phyloP scores from a whole-genome alignment of 2,113 vertebrate genomes.

The Gallinago paraguaiae region DNA sequence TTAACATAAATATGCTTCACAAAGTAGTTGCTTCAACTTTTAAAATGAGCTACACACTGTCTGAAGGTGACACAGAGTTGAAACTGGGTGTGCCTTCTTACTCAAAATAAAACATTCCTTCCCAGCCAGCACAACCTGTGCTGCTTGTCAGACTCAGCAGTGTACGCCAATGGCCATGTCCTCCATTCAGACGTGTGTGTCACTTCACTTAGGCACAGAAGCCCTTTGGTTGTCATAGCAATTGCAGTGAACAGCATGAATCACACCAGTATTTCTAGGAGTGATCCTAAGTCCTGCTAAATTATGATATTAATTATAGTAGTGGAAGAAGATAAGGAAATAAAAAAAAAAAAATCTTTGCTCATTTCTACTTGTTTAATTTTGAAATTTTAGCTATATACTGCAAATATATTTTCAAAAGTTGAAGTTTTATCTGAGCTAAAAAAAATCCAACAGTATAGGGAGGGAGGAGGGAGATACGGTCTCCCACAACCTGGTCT shows the following conservation, averaged over 20 bases:
- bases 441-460: not conserved
- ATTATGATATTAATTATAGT: not conserved
- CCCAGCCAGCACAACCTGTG: conserved; percentile 21
- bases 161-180: conserved; percentile 6
- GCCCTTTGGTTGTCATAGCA: not conserved
- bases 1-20: not conserved
- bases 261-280: not conserved
- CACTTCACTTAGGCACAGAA: not conserved
- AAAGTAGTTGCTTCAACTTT: not conserved
- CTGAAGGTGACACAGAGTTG: conserved; percentile 33
- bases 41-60: not conserved
- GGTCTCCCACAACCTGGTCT: not conserved
- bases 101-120: conserved; percentile 14
- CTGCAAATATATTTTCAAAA: not conserved
- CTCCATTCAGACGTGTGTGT: not conserved
- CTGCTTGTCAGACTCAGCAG: not conserved
- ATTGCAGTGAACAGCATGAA: not conserved
- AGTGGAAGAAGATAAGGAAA: no score
- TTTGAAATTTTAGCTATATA: not conserved
- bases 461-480: not conserved
- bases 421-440: not conserved
- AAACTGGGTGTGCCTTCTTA: conserved; percentile 27
- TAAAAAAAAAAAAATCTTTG: not conserved
- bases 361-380: not conserved
- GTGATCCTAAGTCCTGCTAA: not conserved